A percentile compares a stretch with the other conserved stretches of the same genome.
phyloP scores from a whole-genome alignment of 2,888 invertebrate genomes.

The Oxytorus armatus region DNA sequence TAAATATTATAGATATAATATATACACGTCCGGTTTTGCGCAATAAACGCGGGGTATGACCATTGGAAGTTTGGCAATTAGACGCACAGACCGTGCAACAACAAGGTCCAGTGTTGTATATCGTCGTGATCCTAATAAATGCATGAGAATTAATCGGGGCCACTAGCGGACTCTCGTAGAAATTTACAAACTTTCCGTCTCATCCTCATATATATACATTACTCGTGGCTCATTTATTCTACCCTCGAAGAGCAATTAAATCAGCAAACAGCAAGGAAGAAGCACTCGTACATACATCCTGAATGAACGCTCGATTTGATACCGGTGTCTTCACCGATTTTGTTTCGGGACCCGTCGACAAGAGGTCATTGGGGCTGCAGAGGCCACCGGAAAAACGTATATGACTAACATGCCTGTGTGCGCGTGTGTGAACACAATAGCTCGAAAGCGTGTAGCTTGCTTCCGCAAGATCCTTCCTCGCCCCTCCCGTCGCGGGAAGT shows the following conservation, averaged over 20 bases:
- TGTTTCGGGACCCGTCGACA: neutral
- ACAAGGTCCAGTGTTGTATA: slow-evolving; percentile 21
- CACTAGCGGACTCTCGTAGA: slow-evolving; percentile 4
- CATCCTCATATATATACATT: too few relatives aligned
- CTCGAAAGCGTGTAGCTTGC: slow-evolving; percentile 3
- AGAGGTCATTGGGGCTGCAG: slow-evolving; percentile 1
- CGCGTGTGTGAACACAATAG: slow-evolving; percentile 5
- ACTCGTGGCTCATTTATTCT: slow-evolving; percentile 15
- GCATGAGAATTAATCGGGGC: slow-evolving; percentile 3
- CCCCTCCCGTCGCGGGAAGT: slow-evolving; percentile 59
- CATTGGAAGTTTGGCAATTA: slow-evolving; percentile 58
- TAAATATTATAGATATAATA: slow-evolving; percentile 31
- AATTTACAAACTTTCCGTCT: slow-evolving; percentile 14
- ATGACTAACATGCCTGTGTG: neutral
- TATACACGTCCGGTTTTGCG: neutral
- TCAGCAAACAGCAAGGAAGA: neutral
- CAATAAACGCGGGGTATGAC: slow-evolving; percentile 35
- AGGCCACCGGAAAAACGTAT: slow-evolving; percentile 16
- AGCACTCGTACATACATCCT: neutral
- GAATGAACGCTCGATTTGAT: slow-evolving; percentile 27
- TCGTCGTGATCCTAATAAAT: neutral
- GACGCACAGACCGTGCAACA: slow-evolving; percentile 32
- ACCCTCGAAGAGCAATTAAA: neutral
- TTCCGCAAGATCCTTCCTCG: slow-evolving; percentile 31
- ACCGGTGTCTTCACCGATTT: slow-evolving; percentile 2